A percentile compares a stretch with the other conserved stretches of the same genome.
Conservation (phyloP, 2,113 vertebrate genomes). For the Epinephelus moara region DNA sequence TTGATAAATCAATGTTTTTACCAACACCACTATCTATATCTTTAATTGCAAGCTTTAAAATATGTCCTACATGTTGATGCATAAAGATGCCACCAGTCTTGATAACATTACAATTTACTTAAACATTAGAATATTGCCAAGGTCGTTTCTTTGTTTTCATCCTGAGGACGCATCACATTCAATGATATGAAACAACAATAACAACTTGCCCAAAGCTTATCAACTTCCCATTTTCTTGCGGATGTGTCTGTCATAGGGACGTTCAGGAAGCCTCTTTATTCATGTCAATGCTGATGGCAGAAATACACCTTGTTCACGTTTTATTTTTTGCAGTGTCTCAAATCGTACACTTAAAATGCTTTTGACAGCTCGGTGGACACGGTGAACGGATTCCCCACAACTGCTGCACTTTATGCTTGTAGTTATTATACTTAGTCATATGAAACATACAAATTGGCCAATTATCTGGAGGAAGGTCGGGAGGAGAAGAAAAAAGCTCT, state of each 20-base stretch:
- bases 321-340: constrained; percentile 6
- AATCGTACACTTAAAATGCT: constrained; percentile 23
- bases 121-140: neutral
- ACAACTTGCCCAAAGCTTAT: constrained; percentile 1
- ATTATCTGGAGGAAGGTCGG: no score
- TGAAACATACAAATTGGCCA: no score
- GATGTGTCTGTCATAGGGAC: neutral
- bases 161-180: neutral
- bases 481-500: no score
- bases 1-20: no score
- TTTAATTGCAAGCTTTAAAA: neutral
- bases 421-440: neutral
- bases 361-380: constrained; percentile 19
- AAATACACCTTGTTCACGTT: constrained; percentile 24
- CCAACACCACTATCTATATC: neutral
- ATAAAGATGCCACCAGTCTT: neutral
- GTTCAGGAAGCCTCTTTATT: constrained; percentile 11
- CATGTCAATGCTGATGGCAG: neutral
- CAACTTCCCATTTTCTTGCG: neutral
- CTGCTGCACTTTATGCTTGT: constrained; percentile 9
- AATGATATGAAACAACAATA: constrained; percentile 12
- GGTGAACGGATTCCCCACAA: neutral
- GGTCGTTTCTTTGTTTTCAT: constrained; percentile 7
- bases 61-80: neutral
- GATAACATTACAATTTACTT: neutral